phyloP scores from a whole-genome alignment of 1,140 invertebrate species.

The Drosophila nannoptera region DNA sequence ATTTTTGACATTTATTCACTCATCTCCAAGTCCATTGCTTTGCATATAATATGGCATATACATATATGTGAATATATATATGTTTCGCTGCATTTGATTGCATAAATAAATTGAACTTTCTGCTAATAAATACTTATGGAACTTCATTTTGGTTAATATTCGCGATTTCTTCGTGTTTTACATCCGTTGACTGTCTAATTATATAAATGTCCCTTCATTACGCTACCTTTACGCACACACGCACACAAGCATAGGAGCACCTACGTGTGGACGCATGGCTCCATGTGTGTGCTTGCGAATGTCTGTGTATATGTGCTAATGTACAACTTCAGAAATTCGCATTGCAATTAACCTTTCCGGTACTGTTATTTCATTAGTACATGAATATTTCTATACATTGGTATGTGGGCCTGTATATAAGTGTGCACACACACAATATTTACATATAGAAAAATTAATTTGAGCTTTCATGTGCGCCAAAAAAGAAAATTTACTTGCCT shows the following conservation, averaged over 20 bases:
- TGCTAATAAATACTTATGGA: neutral
- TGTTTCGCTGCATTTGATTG: too few relatives aligned
- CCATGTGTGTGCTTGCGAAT: neutral
- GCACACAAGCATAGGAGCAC: too few relatives aligned
- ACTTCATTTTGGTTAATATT: neutral
- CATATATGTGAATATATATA: too few relatives aligned
- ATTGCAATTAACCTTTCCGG: neutral
- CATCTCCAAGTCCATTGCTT: too few relatives aligned
- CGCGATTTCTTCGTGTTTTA: neutral
- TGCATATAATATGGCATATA: too few relatives aligned
- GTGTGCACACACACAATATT: neutral
- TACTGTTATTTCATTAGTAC: conserved; percentile 4
- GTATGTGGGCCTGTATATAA: neutral
- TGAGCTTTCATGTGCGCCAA: too few relatives aligned
- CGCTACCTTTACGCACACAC: neutral
- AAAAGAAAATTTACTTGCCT: too few relatives aligned
- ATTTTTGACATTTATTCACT: too few relatives aligned
- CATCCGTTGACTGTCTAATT: neutral
- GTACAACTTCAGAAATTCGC: neutral
- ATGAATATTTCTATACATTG: neutral
- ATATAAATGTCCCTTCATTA: neutral
- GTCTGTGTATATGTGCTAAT: neutral
- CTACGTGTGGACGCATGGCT: too few relatives aligned
- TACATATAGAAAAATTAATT: too few relatives aligned
- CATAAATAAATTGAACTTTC: too few relatives aligned